Conservation (phyloP, 1,140 invertebrate species). For the Wasmannia auropunctata region DNA sequence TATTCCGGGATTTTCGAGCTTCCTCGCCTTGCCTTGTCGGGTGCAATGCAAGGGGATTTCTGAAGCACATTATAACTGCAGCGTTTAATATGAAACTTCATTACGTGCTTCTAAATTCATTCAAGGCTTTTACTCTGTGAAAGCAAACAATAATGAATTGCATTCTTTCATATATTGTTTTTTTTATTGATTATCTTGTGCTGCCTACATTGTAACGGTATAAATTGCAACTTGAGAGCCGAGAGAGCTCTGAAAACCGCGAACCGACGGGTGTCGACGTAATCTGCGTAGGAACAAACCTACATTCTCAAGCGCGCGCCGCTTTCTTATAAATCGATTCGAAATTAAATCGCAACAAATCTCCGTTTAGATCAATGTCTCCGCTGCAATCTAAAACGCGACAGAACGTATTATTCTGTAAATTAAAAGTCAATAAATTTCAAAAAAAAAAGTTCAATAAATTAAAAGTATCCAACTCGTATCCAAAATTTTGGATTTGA, state of each 20-base stretch:
- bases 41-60: not conserved
- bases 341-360: conserved; percentile 5
- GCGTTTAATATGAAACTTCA: not conserved
- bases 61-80: not conserved
- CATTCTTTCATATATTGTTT: not conserved
- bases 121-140: not conserved
- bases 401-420: not conserved
- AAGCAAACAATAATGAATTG: not conserved
- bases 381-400: not conserved
- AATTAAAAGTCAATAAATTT: not conserved
- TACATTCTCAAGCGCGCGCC: not conserved
- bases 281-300: not conserved
- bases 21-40: not conserved
- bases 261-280: not conserved
- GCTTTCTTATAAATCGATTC: not conserved
- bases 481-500: not conserved
- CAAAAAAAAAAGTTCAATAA: too few relatives aligned
- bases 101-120: not conserved
- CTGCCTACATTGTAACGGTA: not conserved
- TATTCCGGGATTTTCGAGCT: not conserved
- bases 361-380: not conserved
- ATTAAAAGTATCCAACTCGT: not conserved
- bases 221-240: not conserved
- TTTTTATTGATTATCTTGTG: not conserved
- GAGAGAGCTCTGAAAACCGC: not conserved